Evolutionary conservation across 2,797 vertebrate species (phyloP).

Genomic region (Xiphorhynchus erythropygius): DNA sequence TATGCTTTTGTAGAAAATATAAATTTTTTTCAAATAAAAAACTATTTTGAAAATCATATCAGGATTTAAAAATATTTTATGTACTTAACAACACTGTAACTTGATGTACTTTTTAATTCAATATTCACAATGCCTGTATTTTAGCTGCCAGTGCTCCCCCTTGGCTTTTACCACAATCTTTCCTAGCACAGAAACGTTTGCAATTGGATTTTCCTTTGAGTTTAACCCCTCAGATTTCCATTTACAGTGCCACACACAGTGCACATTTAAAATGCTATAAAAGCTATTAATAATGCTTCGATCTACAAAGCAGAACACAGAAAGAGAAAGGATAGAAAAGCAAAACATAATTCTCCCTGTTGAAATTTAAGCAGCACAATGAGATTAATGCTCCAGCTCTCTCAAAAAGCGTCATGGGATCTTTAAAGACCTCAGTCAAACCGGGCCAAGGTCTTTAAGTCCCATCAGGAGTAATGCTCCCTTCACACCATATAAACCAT

Average conservation of each 20-base stretch:
- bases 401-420: constrained; percentile 17
- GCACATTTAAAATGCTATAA: constrained; percentile 13
- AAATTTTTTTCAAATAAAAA: not conserved
- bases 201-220: not conserved
- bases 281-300: constrained; percentile 33
- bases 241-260: constrained; percentile 19
- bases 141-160: not conserved
- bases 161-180: not conserved
- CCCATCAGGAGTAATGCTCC: constrained; percentile 20
- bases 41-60: not conserved
- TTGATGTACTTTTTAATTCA: not conserved
- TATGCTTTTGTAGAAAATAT: not conserved
- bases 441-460: constrained; percentile 1
- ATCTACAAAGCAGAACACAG: constrained; percentile 26
- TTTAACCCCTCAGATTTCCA: constrained; percentile 7
- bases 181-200: not conserved
- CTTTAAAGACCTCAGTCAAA: constrained; percentile 52
- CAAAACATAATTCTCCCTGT: not conserved
- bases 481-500: constrained; percentile 35
- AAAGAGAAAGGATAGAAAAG: not conserved
- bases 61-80: not conserved
- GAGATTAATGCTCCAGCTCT: constrained; percentile 54
- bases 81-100: not conserved
- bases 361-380: constrained; percentile 27
- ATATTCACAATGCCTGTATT: not conserved